These are phyloP conservation scores for Aldrovandia affinis DNA, from an alignment of 2,797 vertebrate genomes.

Conservation along the genomic window DNA sequence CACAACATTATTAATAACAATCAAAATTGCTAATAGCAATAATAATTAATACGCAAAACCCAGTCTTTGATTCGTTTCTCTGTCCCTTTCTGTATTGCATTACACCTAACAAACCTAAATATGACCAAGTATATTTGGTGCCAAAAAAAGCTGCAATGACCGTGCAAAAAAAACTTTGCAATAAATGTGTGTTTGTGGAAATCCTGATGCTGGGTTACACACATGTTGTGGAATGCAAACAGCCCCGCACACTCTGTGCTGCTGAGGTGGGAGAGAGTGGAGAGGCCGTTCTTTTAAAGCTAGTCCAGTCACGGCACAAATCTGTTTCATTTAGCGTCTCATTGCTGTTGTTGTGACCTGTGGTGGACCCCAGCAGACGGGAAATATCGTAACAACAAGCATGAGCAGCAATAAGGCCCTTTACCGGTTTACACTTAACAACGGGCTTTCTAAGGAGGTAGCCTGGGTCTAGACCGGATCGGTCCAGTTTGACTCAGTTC, in stretches of 20 bases:
- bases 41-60: too few species aligned
- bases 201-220: neutral
- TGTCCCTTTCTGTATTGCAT: too few species aligned
- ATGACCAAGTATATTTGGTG: too few species aligned
- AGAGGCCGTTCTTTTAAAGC: neutral
- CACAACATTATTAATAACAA: neutral
- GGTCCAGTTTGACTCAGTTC: neutral
- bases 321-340: neutral
- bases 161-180: neutral
- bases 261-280: neutral
- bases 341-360: neutral
- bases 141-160: neutral
- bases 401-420: neutral
- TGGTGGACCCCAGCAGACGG: neutral
- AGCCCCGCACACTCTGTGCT: too few species aligned
- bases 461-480: neutral
- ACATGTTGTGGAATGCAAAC: neutral
- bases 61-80: too few species aligned
- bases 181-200: neutral
- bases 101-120: too few species aligned
- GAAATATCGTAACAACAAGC: neutral
- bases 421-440: neutral
- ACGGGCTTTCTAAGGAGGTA: neutral
- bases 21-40: too few species aligned
- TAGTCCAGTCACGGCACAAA: neutral